These are phyloP conservation scores for Drosophila rellima DNA, from an alignment of 2,888 invertebrate species.

Conservation along the genomic window DNA sequence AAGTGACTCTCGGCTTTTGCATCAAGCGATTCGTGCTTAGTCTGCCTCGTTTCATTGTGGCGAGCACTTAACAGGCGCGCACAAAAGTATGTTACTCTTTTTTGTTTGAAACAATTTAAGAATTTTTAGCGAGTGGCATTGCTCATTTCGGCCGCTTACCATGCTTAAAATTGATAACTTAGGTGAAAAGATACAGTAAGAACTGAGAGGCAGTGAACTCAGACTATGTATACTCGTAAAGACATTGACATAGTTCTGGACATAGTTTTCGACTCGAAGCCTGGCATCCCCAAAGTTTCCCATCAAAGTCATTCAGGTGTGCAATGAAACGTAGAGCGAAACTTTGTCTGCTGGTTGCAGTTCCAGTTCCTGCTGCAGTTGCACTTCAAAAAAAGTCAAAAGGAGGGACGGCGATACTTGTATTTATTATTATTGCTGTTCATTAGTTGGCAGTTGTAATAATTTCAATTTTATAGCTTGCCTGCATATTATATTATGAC, in stretches of 20 bases:
- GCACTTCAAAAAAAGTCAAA: constrained; percentile 9
- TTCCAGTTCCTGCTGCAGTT: constrained; percentile 15
- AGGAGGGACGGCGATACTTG: constrained; percentile 15
- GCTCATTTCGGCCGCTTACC: constrained; percentile 30
- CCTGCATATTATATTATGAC: constrained; percentile 40
- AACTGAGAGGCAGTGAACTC: neutral
- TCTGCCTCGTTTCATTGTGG: constrained; percentile 27
- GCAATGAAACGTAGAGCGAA: constrained; percentile 39
- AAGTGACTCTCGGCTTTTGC: constrained; percentile 25
- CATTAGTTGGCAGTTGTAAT: constrained; percentile 75
- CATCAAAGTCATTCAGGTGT: constrained; percentile 70
- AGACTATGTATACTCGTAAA: constrained; percentile 23
- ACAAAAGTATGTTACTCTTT: constrained; percentile 32
- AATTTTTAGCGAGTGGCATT: constrained; percentile 22
- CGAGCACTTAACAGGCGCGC: constrained; percentile 35
- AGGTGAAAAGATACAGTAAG: constrained; percentile 4
- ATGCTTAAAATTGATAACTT: constrained; percentile 55
- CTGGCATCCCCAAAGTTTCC: constrained; percentile 34
- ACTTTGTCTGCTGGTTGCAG: constrained; percentile 61
- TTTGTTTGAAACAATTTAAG: neutral
- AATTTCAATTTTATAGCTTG: constrained; percentile 70
- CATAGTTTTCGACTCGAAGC: constrained; percentile 21
- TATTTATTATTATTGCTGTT: constrained; percentile 79
- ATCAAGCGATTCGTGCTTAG: constrained; percentile 36
- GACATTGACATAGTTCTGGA: constrained; percentile 70